Evolutionary conservation across 2,113 vertebrate genomes (phyloP), one percentile per base, ranked within the genome.

Genomic region (Nettapus auritus): DNA sequence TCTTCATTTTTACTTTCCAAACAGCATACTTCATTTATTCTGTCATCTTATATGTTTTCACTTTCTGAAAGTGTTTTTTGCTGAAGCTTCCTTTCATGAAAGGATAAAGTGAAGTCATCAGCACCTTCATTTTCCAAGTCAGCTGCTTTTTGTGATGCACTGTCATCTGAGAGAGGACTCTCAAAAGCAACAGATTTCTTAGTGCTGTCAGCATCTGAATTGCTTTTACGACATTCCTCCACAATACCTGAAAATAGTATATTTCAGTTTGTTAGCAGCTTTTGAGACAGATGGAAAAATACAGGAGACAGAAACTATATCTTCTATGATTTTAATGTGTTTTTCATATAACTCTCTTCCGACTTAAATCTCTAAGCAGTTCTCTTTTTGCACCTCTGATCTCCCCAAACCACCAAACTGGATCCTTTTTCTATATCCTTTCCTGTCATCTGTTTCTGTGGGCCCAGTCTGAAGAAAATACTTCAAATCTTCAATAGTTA

Each of bases 11-110:
- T 80, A 70, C 96, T 97, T 97, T 98, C 97, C 87, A 99, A 78
- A 96, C 20, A 50, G 70, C 38, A 36, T 71, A 93, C 94, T 67
- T 77, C 38, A 48, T 88, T 62, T 57, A 70, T 86, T 82, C 81
- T 52, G 22, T 53, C 52, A 57, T 89, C 93, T 11, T 38, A 44
- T 25, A 80, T 55, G 76, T 81, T 97, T 90, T 97, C 82, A 57
- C 95, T 98, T 97, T 99, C 98, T 91, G 98, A 86, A 94, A 98
- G 98, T 13, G 97, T 97, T 26, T 97, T 96, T 94, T 96, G 98
- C 75, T 98, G 98, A 57, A 94, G 96, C 57, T 81, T 98, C 18
- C 95, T 97, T 68, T 97, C 98, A 59, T 98, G 96, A 29, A 98
- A 98, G 40, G 98, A 98, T 79, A 98, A 87, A 18, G 97, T 87